Conservation (phyloP, 92 coral and sea anemone species). For the Heteractis magnifica region DNA sequence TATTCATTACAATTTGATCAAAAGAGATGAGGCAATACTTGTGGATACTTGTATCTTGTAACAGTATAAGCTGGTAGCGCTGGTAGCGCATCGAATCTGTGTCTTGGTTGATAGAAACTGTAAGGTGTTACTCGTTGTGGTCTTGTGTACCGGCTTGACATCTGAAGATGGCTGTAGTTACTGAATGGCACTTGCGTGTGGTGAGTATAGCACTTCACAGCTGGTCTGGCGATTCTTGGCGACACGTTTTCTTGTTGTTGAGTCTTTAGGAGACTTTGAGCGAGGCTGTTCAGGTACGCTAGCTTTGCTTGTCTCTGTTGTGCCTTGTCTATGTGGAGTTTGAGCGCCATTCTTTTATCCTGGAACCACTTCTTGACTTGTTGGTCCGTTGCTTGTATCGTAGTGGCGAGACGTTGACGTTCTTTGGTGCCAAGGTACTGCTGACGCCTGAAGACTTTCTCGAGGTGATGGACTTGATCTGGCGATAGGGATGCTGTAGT, state of each 20-base stretch:
- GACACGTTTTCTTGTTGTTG: background rate
- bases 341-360: background rate
- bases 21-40: background rate
- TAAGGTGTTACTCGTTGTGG: background rate
- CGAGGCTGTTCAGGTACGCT: slow-evolving; percentile 32
- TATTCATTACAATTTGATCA: background rate
- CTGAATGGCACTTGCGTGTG: background rate
- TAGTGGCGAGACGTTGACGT: slow-evolving; percentile 11
- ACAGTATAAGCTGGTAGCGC: background rate
- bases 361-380: slow-evolving; percentile 16
- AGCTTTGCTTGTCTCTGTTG: slow-evolving; percentile 23
- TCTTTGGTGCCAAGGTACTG: slow-evolving; percentile 16
- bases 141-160: slow-evolving; percentile 1
- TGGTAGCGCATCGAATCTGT: background rate
- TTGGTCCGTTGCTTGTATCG: background rate
- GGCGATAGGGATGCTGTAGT: background rate
- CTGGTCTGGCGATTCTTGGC: background rate
- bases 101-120: background rate
- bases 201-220: background rate
- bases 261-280: slow-evolving; percentile 10
- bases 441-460: slow-evolving; percentile 16
- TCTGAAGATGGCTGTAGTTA: background rate
- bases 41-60: background rate
- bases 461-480: slow-evolving; percentile 3
- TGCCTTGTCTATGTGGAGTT: background rate